These are phyloP conservation scores for Sebastes aleutianus DNA, from an alignment of 2,797 vertebrate species.

Conservation along the genomic window DNA sequence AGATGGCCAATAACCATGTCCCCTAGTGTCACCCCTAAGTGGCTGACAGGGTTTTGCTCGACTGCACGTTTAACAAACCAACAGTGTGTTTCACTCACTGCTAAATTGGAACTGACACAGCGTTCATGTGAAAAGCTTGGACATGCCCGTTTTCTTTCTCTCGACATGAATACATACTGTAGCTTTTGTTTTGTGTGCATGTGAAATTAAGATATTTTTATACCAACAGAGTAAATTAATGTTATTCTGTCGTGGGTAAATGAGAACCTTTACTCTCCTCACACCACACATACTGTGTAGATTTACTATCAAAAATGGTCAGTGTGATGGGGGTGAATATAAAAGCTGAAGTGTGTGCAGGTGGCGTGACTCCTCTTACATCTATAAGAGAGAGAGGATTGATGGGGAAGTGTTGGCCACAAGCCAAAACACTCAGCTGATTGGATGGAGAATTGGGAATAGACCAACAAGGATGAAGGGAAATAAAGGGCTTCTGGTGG, in stretches of 20 bases:
- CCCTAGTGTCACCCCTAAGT: conserved; percentile 35
- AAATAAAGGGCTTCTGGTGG: conserved; percentile 1
- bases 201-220: not conserved
- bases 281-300: not conserved
- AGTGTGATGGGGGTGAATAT: not conserved
- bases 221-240: not conserved
- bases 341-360: conserved; percentile 24
- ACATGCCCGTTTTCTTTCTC: not conserved
- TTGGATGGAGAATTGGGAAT: conserved; percentile 36
- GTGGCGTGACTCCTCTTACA: conserved; percentile 11
- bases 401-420: conserved; percentile 34
- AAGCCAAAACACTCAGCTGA: conserved; percentile 65
- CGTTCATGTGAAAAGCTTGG: conserved; percentile 5
- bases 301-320: not conserved
- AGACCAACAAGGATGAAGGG: not conserved
- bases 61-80: conserved; percentile 49
- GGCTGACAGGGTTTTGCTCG: conserved; percentile 41
- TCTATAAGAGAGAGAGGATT: conserved; percentile 24
- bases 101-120: conserved; percentile 49
- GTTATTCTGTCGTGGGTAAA: not conserved
- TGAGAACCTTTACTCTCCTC: not conserved
- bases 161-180: not conserved
- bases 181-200: not conserved
- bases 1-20: conserved; percentile 52
- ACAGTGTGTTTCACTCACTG: conserved; percentile 9